These are phyloP conservation scores for Acanthornis magna DNA, from an alignment of 2,797 vertebrate species.

Conservation along the genomic window DNA sequence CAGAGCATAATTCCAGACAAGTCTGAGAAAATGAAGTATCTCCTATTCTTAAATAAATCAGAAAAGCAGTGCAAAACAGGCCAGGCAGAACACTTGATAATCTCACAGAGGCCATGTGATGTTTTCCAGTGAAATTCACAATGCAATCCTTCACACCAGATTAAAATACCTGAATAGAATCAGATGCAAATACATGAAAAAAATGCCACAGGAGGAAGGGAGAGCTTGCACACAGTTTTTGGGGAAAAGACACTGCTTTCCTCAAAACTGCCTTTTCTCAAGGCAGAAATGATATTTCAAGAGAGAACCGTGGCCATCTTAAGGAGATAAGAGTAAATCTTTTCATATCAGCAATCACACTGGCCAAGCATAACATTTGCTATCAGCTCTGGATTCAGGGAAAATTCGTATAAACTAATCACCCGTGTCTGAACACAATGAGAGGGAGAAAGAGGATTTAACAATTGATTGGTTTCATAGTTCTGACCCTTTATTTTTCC, in stretches of 20 bases:
- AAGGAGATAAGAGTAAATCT: not conserved
- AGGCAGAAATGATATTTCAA: not conserved
- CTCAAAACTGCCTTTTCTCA: not conserved
- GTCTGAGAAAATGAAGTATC: not conserved
- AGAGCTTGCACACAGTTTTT: not conserved
- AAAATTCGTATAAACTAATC: not conserved
- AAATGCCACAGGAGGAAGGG: not conserved
- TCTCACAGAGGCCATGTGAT: not conserved
- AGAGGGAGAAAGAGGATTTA: not conserved
- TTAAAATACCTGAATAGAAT: not conserved
- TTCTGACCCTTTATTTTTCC: not conserved
- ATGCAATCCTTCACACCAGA: not conserved
- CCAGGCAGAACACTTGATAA: not conserved
- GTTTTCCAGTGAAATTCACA: not conserved
- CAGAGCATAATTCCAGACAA: not conserved
- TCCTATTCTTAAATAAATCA: not conserved
- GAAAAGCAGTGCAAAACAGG: not conserved
- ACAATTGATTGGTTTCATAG: not conserved
- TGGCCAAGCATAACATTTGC: not conserved
- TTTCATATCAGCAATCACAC: not conserved
- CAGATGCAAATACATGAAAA: not conserved
- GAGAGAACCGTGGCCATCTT: not conserved
- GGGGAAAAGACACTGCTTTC: not conserved
- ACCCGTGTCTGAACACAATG: not conserved
- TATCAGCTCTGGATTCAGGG: not conserved